A percentile compares a stretch with the other conserved stretches of the same genome.
Evolutionary conservation across 2,888 invertebrate species (phyloP).

Genomic region (Parasteatoda lunata): DNA sequence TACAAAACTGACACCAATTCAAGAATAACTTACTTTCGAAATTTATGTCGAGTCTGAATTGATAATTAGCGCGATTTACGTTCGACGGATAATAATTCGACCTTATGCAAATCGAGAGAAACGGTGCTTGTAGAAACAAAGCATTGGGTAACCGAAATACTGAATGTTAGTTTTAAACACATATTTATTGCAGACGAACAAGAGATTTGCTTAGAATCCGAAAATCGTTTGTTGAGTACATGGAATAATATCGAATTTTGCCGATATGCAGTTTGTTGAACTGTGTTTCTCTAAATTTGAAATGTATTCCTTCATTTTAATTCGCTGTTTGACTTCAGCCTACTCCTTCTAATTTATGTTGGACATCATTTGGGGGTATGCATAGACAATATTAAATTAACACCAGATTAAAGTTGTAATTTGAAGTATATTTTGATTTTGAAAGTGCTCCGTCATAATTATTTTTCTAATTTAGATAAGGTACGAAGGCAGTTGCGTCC

Average conservation of each 20-base stretch:
- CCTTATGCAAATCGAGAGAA: conserved; percentile 29
- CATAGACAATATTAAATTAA: no score
- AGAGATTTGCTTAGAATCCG: background rate
- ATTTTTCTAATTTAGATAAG: no score
- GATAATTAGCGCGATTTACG: background rate
- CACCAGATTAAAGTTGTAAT: no score
- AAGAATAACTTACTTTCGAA: background rate
- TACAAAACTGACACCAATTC: background rate
- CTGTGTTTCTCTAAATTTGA: background rate
- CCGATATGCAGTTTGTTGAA: background rate
- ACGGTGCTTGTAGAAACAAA: background rate
- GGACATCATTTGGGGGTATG: no score
- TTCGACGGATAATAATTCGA: conserved; percentile 32
- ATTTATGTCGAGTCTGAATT: conserved; percentile 5
- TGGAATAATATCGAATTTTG: background rate
- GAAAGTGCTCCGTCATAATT: no score
- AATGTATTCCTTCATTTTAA: background rate
- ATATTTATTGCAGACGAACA: background rate
- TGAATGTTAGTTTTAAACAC: background rate
- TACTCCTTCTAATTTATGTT: no score
- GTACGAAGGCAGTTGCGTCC: no score
- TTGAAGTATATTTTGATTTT: no score
- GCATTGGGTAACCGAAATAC: background rate
- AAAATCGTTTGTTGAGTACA: background rate
- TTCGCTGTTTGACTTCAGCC: no score